phyloP scores from a whole-genome alignment of 2,797 vertebrate species.

The Psittacula echo region DNA sequence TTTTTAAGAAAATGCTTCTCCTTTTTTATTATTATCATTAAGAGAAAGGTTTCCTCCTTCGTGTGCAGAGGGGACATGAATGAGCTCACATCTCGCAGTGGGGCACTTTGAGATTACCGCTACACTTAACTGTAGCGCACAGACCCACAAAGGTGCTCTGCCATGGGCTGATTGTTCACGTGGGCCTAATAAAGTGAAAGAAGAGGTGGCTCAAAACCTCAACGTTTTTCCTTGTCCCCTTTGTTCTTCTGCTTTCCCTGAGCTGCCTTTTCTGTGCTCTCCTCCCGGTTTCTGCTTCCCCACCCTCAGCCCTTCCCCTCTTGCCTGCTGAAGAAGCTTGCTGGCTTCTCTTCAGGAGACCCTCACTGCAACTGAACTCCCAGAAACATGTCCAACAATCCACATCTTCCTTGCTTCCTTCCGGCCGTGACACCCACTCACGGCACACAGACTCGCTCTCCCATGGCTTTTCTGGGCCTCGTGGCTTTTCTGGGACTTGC shows the following conservation, averaged over 20 bases:
- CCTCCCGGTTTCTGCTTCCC: background rate
- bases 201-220: background rate
- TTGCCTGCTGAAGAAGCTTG: background rate
- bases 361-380: background rate
- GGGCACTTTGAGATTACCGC: background rate
- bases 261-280: background rate
- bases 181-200: background rate
- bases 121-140: background rate
- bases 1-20: background rate
- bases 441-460: background rate
- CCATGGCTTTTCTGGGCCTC: background rate
- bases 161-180: background rate
- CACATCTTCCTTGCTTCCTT: background rate
- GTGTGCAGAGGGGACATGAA: background rate
- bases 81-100: background rate
- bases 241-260: background rate
- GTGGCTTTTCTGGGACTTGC: background rate
- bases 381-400: background rate
- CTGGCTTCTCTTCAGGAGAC: background rate
- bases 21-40: background rate
- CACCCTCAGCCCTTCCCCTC: background rate
- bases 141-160: background rate
- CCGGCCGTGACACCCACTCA: accelerated
- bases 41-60: background rate
- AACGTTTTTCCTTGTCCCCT: background rate